These are phyloP conservation scores for Baryphthengus martii DNA, from an alignment of 2,113 vertebrate genomes.

Conservation along the genomic window DNA sequence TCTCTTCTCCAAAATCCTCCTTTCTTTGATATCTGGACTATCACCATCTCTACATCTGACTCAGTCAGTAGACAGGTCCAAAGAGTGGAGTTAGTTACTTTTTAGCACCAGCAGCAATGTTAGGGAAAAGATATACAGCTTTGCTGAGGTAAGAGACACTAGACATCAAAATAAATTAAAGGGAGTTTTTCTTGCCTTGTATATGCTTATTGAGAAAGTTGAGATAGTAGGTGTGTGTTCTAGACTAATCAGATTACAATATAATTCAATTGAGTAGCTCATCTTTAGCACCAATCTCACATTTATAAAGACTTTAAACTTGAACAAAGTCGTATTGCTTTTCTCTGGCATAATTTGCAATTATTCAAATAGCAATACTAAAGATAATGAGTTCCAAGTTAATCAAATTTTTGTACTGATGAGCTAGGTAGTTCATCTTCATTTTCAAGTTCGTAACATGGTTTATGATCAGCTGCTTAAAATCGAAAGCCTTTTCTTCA, in stretches of 20 bases:
- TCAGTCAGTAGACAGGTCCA: neutral
- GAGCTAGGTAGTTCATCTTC: constrained; percentile 42
- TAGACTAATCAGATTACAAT: neutral
- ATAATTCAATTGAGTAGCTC: constrained; percentile 4
- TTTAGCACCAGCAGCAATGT: neutral
- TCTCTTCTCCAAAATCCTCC: neutral
- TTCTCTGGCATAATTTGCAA: constrained; percentile 29
- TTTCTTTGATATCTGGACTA: neutral
- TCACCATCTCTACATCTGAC: neutral
- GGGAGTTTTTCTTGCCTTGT: neutral
- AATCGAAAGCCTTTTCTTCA: neutral
- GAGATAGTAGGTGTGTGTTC: neutral
- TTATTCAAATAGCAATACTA: constrained; percentile 36
- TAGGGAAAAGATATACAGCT: neutral
- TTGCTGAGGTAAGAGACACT: neutral
- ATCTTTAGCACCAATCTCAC: neutral
- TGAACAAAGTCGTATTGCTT: constrained; percentile 28
- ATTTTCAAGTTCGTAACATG: constrained; percentile 1
- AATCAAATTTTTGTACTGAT: constrained; percentile 42
- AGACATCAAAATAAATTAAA: neutral
- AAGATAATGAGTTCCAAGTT: constrained; percentile 54
- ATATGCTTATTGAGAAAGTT: neutral
- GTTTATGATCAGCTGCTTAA: neutral
- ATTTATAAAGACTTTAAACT: constrained; percentile 22
- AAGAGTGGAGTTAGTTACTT: neutral